A percentile compares a stretch with the other conserved stretches of the same genome.
phyloP scores from a whole-genome alignment of 2,113 vertebrate species.

The Pseudorasbora parva region DNA sequence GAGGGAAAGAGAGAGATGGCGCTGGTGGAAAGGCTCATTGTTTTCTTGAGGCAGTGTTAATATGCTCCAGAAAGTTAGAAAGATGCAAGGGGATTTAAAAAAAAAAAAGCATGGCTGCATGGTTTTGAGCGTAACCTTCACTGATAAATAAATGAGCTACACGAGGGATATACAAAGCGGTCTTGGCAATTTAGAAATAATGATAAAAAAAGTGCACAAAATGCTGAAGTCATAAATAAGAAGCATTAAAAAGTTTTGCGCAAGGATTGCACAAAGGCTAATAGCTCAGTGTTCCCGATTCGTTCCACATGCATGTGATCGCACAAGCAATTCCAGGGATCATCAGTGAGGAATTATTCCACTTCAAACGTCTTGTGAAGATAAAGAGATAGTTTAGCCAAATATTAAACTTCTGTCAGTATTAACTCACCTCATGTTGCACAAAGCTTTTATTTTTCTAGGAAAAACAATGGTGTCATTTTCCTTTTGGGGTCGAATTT shows the following conservation, averaged over 20 bases:
- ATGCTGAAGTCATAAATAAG: conserved; percentile 25
- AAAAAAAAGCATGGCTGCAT: background rate
- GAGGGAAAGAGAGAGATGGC: background rate
- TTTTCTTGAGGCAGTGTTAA: background rate
- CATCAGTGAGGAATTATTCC: conserved; percentile 6
- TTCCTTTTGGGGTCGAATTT: background rate
- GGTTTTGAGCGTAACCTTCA: conserved; percentile 1
- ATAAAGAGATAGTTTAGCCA: background rate
- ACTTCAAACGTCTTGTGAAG: background rate
- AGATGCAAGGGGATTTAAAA: too few species aligned
- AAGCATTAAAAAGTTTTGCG: conserved; percentile 24
- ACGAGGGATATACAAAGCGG: background rate
- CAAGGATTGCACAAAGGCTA: conserved; percentile 29
- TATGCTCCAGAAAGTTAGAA: background rate
- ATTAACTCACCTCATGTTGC: background rate
- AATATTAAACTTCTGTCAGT: background rate
- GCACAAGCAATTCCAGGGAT: conserved; percentile 11
- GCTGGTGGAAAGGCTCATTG: background rate
- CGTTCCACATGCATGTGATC: background rate
- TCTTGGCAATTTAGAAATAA: conserved; percentile 35
- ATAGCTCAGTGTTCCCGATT: conserved; percentile 31
- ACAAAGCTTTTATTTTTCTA: background rate
- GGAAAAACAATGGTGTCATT: background rate
- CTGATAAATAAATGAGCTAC: conserved; percentile 9
- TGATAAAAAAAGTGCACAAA: background rate